Percentiles rank a stretch among this genome's conserved stretches.
These are phyloP conservation scores for Biston stratarius DNA, from an alignment of 2,888 invertebrate species.

Conservation along the genomic window DNA sequence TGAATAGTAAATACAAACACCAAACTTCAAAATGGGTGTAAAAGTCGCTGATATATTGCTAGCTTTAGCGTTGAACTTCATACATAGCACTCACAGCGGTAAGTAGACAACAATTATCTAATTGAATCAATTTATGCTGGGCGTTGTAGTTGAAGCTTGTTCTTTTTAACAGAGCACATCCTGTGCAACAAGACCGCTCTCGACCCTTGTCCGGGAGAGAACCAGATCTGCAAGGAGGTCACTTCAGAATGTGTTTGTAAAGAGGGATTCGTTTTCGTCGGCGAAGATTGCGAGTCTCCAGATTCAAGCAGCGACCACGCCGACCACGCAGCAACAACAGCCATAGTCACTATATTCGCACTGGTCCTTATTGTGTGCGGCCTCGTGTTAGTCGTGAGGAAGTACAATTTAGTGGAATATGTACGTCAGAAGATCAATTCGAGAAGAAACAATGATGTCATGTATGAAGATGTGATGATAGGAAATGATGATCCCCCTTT, in stretches of 20 bases:
- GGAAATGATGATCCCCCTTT: constrained; percentile 83
- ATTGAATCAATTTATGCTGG: constrained; percentile 81
- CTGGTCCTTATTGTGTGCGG: constrained; percentile 73
- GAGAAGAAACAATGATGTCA: constrained; percentile 74
- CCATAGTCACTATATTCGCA: constrained; percentile 72
- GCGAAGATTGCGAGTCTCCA: constrained; percentile 61
- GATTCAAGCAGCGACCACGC: constrained; percentile 39
- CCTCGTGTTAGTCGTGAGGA: constrained; percentile 74
- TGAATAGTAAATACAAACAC: constrained; percentile 54
- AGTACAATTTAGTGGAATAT: constrained; percentile 78
- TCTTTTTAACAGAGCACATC: constrained; percentile 82
- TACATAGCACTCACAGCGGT: constrained; percentile 73
- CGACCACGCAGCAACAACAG: constrained; percentile 64
- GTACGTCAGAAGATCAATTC: constrained; percentile 71
- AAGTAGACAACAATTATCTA: constrained; percentile 82
- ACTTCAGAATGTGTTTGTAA: constrained; percentile 66
- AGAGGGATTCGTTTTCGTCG: constrained; percentile 60
- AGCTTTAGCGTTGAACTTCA: constrained; percentile 67
- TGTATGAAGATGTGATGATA: constrained; percentile 86
- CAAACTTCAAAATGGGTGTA: constrained; percentile 62
- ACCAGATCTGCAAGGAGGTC: constrained; percentile 68
- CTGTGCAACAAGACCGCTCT: constrained; percentile 74
- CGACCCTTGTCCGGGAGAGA: constrained; percentile 59
- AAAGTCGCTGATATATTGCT: constrained; percentile 65
- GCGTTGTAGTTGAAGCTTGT: constrained; percentile 49